Conservation (phyloP, 2,797 vertebrate genomes). For the Philypnodon macrostomus region DNA sequence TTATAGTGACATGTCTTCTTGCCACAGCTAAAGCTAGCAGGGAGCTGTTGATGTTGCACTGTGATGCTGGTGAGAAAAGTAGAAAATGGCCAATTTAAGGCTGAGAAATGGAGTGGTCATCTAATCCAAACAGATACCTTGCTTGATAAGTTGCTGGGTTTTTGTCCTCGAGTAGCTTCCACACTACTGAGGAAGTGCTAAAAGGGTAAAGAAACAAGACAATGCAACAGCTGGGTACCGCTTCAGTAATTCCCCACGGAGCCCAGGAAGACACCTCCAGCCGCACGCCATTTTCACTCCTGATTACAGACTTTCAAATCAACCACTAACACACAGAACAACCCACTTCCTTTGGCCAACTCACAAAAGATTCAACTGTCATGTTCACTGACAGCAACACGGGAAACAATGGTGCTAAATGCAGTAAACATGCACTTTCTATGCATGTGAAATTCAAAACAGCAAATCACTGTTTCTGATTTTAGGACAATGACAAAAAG, state of each 20-base stretch:
- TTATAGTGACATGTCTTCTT: slow-evolving; percentile 17
- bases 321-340: slow-evolving; percentile 71
- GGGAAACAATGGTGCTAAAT: slow-evolving; percentile 24
- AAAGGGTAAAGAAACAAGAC: slow-evolving; percentile 76
- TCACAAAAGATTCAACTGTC: slow-evolving; percentile 58
- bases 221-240: slow-evolving; percentile 82
- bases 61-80: slow-evolving; percentile 66
- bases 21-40: slow-evolving; percentile 13
- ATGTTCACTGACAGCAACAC: slow-evolving; percentile 41
- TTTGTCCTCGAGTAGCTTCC: slow-evolving; percentile 58
- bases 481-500: slow-evolving; percentile 44
- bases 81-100: slow-evolving; percentile 78
- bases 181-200: slow-evolving; percentile 74
- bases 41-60: slow-evolving; percentile 47
- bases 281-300: slow-evolving; percentile 76
- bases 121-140: slow-evolving; percentile 77
- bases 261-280: slow-evolving; percentile 68
- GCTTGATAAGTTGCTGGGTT: slow-evolving; percentile 70
- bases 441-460: slow-evolving; percentile 60
- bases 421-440: slow-evolving; percentile 51
- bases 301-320: slow-evolving; percentile 79
- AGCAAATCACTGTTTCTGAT: slow-evolving; percentile 53
- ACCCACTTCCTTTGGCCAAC: slow-evolving; percentile 65
- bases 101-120: slow-evolving; percentile 75
- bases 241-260: slow-evolving; percentile 71